Evolutionary conservation across 2,888 invertebrate genomes (phyloP).

Genomic region (Nemotelus pantherinus): DNA sequence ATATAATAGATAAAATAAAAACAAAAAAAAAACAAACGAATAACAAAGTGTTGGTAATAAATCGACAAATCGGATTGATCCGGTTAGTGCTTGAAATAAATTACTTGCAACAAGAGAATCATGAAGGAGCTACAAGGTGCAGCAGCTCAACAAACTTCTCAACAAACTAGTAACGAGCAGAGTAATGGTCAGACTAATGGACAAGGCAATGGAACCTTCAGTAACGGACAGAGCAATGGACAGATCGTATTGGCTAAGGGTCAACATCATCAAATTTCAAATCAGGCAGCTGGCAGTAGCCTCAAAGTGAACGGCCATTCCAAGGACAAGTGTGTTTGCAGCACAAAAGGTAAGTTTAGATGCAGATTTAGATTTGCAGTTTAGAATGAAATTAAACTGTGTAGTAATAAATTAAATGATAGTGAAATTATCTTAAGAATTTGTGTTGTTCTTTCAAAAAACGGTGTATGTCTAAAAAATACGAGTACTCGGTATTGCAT

Average conservation of each 20-base stretch:
- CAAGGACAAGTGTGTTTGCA: slow-evolving; percentile 45
- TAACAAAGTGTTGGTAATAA: too few relatives aligned
- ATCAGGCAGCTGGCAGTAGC: slow-evolving; percentile 8
- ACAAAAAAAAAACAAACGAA: too few relatives aligned
- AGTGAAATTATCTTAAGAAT: too few relatives aligned
- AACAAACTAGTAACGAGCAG: slow-evolving; percentile 11
- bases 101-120: background rate
- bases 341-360: slow-evolving; percentile 41
- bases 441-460: too few relatives aligned
- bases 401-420: too few relatives aligned
- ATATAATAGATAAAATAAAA: too few relatives aligned
- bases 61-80: too few relatives aligned
- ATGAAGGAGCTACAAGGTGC: slow-evolving; percentile 39
- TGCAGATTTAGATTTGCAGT: background rate
- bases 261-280: slow-evolving; percentile 26
- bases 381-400: too few relatives aligned
- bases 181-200: background rate
- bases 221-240: slow-evolving; percentile 42
- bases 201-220: background rate
- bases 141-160: background rate
- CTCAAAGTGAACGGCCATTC: slow-evolving; percentile 42
- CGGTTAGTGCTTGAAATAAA: too few relatives aligned
- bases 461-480: too few relatives aligned
- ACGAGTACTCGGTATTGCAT: too few relatives aligned
- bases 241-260: slow-evolving; percentile 45